Conservation (phyloP, 2,113 vertebrate genomes). For the Centropristis striata region DNA sequence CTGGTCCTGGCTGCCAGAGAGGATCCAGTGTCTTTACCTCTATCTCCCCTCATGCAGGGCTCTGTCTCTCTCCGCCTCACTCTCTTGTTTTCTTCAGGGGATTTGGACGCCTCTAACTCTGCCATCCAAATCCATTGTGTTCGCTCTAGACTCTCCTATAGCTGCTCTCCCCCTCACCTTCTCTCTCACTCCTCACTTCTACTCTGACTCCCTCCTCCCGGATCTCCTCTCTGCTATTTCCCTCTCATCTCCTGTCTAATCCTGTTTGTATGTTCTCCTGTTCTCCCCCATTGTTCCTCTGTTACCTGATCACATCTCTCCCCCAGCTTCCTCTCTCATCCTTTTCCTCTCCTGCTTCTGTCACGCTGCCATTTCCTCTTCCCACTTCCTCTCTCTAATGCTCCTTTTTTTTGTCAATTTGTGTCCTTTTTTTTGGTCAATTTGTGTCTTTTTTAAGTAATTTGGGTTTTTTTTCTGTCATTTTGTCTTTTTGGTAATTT, state of each 20-base stretch:
- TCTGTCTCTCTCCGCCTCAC: slow-evolving; percentile 55
- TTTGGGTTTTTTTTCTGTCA: too few relatives aligned
- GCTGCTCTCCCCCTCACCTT: slow-evolving; percentile 35
- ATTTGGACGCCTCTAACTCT: slow-evolving; percentile 66
- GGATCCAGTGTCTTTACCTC: slow-evolving; percentile 64
- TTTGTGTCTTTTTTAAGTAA: too few relatives aligned
- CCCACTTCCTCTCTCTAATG: neutral
- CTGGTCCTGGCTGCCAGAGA: slow-evolving; percentile 52
- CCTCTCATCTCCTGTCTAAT: slow-evolving; percentile 36
- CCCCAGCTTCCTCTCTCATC: neutral
- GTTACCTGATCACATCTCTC: slow-evolving; percentile 5
- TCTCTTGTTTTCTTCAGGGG: slow-evolving; percentile 68
- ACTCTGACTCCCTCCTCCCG: neutral
- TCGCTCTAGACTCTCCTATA: slow-evolving; percentile 11
- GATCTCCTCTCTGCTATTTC: slow-evolving; percentile 14
- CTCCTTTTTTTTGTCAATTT: neutral
- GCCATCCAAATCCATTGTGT: slow-evolving; percentile 71
- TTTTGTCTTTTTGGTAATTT: too few relatives aligned
- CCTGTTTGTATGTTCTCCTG: slow-evolving; percentile 14
- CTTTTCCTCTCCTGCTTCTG: neutral
- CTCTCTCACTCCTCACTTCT: slow-evolving; percentile 5
- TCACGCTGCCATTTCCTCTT: neutral
- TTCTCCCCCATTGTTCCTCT: slow-evolving; percentile 11
- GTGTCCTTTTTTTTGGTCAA: too few relatives aligned
- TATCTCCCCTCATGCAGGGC: slow-evolving; percentile 72